Percentiles rank a stretch among this genome's conserved stretches.
Conservation (phyloP, 1,140 invertebrate genomes). For the Zaprionus tsacasi region DNA sequence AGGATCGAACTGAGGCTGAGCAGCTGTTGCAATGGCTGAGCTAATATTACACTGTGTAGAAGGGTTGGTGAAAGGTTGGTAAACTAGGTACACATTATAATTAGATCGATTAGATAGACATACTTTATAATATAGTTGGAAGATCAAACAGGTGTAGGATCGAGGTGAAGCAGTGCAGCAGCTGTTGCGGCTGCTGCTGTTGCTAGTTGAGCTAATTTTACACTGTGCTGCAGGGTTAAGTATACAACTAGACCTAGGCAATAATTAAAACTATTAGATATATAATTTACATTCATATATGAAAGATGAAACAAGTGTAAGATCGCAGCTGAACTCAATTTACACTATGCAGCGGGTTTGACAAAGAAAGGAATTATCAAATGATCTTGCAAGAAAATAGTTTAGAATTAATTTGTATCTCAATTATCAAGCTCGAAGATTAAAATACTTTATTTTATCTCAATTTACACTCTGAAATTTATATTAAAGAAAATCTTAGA, state of each 20-base stretch:
- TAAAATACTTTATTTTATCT: neutral
- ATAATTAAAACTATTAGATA: too few species aligned
- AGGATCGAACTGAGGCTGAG: conserved; percentile 28
- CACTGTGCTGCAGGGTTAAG: neutral
- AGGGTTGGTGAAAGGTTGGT: neutral
- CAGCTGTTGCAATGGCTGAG: conserved; percentile 34
- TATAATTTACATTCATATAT: too few species aligned
- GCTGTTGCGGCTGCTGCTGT: neutral
- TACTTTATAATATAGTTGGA: neutral
- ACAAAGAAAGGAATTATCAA: too few species aligned
- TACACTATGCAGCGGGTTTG: too few species aligned
- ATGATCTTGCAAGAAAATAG: too few species aligned
- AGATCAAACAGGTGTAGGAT: neutral
- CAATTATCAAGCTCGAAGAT: neutral
- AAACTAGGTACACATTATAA: neutral
- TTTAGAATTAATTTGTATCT: too few species aligned
- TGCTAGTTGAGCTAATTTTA: neutral
- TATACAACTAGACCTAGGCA: too few species aligned
- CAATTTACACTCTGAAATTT: too few species aligned
- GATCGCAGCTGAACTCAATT: too few species aligned
- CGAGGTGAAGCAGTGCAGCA: neutral
- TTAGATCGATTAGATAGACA: neutral
- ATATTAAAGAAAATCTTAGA: neutral
- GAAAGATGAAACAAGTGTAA: too few species aligned
- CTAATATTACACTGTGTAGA: conserved; percentile 53